phyloP scores from a whole-genome alignment of 2,888 invertebrate genomes.

The Amblyteles armatorius region DNA sequence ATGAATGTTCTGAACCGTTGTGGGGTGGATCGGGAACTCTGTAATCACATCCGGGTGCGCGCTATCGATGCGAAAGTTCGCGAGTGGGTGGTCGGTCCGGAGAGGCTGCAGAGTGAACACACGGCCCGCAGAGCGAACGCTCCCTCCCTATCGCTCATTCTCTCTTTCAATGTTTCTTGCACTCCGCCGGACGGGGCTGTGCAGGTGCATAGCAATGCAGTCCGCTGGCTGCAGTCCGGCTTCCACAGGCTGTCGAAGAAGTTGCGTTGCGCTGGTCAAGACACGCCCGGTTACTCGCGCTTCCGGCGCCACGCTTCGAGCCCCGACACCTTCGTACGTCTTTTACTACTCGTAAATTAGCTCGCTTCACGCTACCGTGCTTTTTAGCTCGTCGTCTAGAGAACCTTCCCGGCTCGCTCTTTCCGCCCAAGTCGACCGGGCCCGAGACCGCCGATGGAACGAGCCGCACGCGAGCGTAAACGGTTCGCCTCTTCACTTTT shows the following conservation, averaged over 20 bases:
- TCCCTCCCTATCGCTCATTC: slow-evolving; percentile 12
- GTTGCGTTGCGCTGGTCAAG: slow-evolving; percentile 82
- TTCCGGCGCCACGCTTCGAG: slow-evolving; percentile 80
- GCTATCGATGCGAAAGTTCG: background rate
- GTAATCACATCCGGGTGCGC: slow-evolving; percentile 4
- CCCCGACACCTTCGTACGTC: slow-evolving; percentile 62
- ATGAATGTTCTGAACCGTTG: background rate
- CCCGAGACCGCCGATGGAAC: slow-evolving; percentile 41
- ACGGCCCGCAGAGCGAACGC: background rate
- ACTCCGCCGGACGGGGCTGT: slow-evolving; percentile 20
- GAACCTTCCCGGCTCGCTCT: slow-evolving; percentile 18
- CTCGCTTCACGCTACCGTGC: slow-evolving; percentile 67
- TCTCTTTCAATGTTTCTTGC: slow-evolving; percentile 44
- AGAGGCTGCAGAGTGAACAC: slow-evolving; percentile 18
- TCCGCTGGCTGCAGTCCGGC: slow-evolving; percentile 27
- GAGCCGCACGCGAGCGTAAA: slow-evolving; percentile 35
- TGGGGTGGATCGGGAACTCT: background rate
- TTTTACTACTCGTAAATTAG: slow-evolving; percentile 69
- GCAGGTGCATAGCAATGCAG: slow-evolving; percentile 58
- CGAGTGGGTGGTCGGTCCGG: slow-evolving; percentile 11
- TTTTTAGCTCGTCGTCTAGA: slow-evolving; percentile 59
- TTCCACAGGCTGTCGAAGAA: slow-evolving; percentile 71
- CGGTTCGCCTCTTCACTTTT: slow-evolving; percentile 51
- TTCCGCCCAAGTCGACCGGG: slow-evolving; percentile 24
- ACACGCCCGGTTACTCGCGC: slow-evolving; percentile 80